A percentile compares a stretch with the other conserved stretches of the same genome.
Conservation (phyloP, 1,140 invertebrate genomes). For the Caenorhabditis briggsae region DNA sequence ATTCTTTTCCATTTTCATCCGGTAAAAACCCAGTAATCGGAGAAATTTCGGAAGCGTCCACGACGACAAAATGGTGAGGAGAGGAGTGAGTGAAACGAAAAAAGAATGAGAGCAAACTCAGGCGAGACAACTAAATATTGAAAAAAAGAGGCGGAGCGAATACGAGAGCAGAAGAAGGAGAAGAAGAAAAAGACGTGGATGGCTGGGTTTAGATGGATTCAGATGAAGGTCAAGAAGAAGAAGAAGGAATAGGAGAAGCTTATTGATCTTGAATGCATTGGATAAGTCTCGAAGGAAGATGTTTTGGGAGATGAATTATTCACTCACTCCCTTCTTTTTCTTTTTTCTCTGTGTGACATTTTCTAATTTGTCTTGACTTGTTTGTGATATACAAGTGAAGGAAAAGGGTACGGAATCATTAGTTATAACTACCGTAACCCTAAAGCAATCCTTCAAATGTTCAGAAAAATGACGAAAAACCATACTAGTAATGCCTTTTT, state of each 20-base stretch:
- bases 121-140: not conserved
- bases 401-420: no score
- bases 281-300: not conserved
- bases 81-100: not conserved
- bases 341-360: not conserved
- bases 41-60: slow-evolving; percentile 37
- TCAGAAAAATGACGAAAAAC: no score
- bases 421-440: no score
- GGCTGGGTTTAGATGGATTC: not conserved
- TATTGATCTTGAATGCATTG: slow-evolving; percentile 24
- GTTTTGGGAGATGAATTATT: not conserved
- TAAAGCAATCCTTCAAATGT: no score
- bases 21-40: slow-evolving; percentile 1
- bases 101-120: slow-evolving; percentile 33
- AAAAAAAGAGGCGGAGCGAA: not conserved
- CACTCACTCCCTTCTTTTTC: not conserved
- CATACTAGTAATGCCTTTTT: no score
- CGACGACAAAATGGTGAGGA: not conserved
- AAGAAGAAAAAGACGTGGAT: not conserved
- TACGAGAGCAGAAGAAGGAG: not conserved
- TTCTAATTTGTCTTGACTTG: not conserved
- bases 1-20: not conserved
- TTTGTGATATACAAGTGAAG: no score
- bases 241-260: not conserved
- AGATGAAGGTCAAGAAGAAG: slow-evolving; percentile 4